These are phyloP conservation scores for Drosophila carrolli DNA, from an alignment of 1,140 invertebrate species.

Conservation along the genomic window DNA sequence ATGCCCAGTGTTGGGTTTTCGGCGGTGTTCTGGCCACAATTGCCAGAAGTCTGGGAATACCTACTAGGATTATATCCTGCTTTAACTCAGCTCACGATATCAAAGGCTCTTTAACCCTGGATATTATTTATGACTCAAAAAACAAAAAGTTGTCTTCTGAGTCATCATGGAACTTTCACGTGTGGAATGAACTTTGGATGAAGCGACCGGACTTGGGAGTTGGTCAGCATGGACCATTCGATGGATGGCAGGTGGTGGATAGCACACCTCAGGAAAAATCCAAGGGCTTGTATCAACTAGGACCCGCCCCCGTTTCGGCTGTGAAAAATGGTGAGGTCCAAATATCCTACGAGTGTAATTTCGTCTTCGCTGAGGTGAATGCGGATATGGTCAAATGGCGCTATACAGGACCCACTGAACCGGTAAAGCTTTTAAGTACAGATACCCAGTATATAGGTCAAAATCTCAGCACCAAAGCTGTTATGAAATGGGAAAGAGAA, in stretches of 20 bases:
- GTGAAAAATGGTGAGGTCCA: slow-evolving; percentile 93
- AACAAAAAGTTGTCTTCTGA: slow-evolving; percentile 92
- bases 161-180: slow-evolving; percentile 97
- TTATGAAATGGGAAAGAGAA: slow-evolving; percentile 91
- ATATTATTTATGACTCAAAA: slow-evolving; percentile 93
- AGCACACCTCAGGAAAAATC: slow-evolving; percentile 96
- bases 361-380: slow-evolving; percentile 95
- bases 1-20: slow-evolving; percentile 98
- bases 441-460: slow-evolving; percentile 92
- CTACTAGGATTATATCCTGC: slow-evolving; percentile 93
- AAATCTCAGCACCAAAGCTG: slow-evolving; percentile 94
- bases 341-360: slow-evolving; percentile 92
- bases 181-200: slow-evolving; percentile 99
- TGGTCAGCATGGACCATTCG: slow-evolving; percentile 86
- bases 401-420: slow-evolving; percentile 91
- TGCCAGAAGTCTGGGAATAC: slow-evolving; percentile 94
- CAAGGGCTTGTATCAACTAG: slow-evolving; percentile 92
- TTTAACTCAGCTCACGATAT: slow-evolving; percentile 97
- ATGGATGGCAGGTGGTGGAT: slow-evolving; percentile 97
- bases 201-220: slow-evolving; percentile 92
- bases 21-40: slow-evolving; percentile 96
- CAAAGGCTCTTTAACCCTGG: slow-evolving; percentile 94
- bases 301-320: slow-evolving; percentile 92
- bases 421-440: slow-evolving; percentile 92
- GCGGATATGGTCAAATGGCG: slow-evolving; percentile 95